Conservation (phyloP, 2,888 invertebrate genomes). For the Mimas tiliae region DNA sequence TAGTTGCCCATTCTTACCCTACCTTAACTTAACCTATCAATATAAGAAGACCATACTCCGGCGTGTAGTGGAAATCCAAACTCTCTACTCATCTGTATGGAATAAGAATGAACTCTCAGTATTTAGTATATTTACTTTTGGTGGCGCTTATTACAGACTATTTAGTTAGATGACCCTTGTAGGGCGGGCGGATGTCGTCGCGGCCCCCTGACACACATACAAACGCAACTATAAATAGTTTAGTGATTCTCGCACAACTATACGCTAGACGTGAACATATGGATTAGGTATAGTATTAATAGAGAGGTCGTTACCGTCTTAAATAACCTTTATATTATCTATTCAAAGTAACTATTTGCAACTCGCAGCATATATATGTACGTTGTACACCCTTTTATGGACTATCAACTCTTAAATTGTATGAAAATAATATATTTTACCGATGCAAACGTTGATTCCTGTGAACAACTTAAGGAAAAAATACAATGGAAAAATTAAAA, state of each 20-base stretch:
- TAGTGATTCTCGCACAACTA: slow-evolving; percentile 67
- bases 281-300: slow-evolving; percentile 48
- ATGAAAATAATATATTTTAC: too few species aligned
- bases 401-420: too few species aligned
- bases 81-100: too few species aligned
- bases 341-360: neutral
- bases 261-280: slow-evolving; percentile 73
- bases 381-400: too few species aligned
- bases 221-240: slow-evolving; percentile 76
- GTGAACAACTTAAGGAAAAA: too few species aligned
- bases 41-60: too few species aligned
- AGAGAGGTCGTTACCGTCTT: slow-evolving; percentile 43
- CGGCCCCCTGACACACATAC: slow-evolving; percentile 82
- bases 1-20: too few species aligned
- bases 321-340: slow-evolving; percentile 62
- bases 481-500: too few species aligned
- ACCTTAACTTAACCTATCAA: too few species aligned
- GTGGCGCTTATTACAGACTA: slow-evolving; percentile 20
- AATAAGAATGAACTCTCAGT: too few species aligned
- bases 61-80: too few species aligned
- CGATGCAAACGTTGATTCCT: too few species aligned
- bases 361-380: neutral
- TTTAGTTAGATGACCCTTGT: slow-evolving; percentile 67
- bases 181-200: slow-evolving; percentile 67
- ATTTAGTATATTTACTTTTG: neutral